phyloP scores from a whole-genome alignment of 1,140 invertebrate genomes.

The Eupeodes corollae region DNA sequence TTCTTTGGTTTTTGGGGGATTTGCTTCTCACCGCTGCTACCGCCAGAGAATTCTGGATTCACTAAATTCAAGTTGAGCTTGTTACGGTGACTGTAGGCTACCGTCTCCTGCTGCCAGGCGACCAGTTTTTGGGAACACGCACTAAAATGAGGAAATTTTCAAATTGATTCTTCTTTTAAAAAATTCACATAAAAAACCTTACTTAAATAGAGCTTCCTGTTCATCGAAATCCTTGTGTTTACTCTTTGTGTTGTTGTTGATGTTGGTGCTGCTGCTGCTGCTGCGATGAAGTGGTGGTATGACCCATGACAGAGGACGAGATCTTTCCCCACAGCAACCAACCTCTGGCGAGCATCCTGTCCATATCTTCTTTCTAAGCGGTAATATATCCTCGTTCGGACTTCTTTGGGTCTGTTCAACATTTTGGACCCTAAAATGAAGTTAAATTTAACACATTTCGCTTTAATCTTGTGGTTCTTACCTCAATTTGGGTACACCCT shows the following conservation, averaged over 20 bases:
- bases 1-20: constrained; percentile 3
- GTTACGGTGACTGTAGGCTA: constrained; percentile 3
- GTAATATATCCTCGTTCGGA: constrained; percentile 19
- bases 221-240: constrained; percentile 19
- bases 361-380: constrained; percentile 35
- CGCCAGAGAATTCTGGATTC: constrained; percentile 1
- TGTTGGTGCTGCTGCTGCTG: constrained; percentile 3
- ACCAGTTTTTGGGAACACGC: constrained; percentile 33
- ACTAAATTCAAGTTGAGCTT: constrained; percentile 7
- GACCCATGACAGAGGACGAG: constrained; percentile 15
- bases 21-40: background rate
- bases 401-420: constrained; percentile 14
- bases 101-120: constrained; percentile 24
- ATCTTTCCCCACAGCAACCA: constrained; percentile 9
- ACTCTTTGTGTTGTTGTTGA: constrained; percentile 1
- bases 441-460: too few relatives aligned
- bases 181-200: constrained; percentile 8
- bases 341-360: constrained; percentile 15
- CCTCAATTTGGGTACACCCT: constrained; percentile 1
- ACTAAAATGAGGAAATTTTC: constrained; percentile 10
- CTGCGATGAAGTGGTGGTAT: constrained; percentile 7
- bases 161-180: background rate
- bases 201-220: constrained; percentile 28
- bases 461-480: background rate
- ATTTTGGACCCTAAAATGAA: background rate